Base-by-base conservation (phyloP, 1,140 invertebrate species). In the Leptinotarsa undecemlineata region DNA sequence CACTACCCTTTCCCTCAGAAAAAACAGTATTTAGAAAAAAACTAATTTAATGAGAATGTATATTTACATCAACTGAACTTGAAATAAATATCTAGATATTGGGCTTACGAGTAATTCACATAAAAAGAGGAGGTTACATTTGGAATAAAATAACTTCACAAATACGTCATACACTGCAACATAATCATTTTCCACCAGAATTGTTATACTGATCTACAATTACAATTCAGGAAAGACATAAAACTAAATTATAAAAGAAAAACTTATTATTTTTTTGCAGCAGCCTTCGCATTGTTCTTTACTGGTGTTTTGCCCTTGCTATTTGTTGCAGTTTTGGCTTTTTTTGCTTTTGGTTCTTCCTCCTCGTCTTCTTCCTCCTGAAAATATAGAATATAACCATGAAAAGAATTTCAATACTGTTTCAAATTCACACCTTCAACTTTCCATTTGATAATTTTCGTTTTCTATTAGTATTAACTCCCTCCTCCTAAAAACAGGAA, bases 251-350 rank as follows among this genome's bases (percentile, higher is more conserved):
- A 57, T 57, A n/a, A 57, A 57, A 57, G 51, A 57, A 15, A 57
- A 57, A 15, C 51, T 66, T 71, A 68, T 74, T 77, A 47, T 71
- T 64, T 72, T 69, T 75, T 73, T 33, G 68, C 83, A 76, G 82
- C 83, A 60, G 79, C 80, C 79, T 87, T 87, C 79, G 85, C 86
- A 78, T 87, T 88, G 82, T 87, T 88, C 78, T 82, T 82, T 17
- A 84, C 82, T 48, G 82, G 77, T 62, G 79, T 71, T 74, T 85
- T 85, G 17, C 87, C 89, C 85, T 90, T 90, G 79, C 88, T 86
- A 76, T 90, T 82, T 90, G 90, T 78, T 89, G 88, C 78, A 90
- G 87, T 87, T 91, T 91, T 77, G 88, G 86, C 77, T 91, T 90
- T 76, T 85, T 91, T 90, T 81, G 88, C 89, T 82, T 89, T 89